Percentiles rank a stretch among this genome's conserved stretches.
phyloP scores from a whole-genome alignment of 2,888 invertebrate species.

The Balanococcus diminutus region DNA sequence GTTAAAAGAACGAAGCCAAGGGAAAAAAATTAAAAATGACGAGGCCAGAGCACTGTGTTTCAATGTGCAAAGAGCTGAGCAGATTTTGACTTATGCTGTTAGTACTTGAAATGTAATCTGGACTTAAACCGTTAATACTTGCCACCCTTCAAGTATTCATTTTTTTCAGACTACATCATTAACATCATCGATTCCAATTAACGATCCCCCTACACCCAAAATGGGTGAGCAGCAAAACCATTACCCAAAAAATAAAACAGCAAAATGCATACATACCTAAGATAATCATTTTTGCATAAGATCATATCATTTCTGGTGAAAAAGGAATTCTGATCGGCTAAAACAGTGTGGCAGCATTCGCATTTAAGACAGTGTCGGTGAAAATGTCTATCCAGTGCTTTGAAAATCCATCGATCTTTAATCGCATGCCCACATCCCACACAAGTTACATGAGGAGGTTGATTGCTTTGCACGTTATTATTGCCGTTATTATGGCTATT shows the following conservation, averaged over 20 bases:
- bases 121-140: no score
- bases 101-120: no score
- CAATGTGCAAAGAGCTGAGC: no score
- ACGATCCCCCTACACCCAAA: no score
- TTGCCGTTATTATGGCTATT: conserved; percentile 63
- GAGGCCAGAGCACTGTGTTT: no score
- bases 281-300: conserved; percentile 93
- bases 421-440: conserved; percentile 81
- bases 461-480: conserved; percentile 62
- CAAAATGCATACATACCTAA: conserved; percentile 73
- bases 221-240: no score
- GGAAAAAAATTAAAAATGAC: no score
- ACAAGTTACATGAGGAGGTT: conserved; percentile 68
- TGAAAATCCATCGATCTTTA: conserved; percentile 66
- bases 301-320: conserved; percentile 93
- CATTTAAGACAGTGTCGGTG: conserved; percentile 95
- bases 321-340: conserved; percentile 93
- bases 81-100: no score
- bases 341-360: conserved; percentile 84
- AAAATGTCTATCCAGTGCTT: conserved; percentile 94
- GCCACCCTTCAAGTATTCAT: no score
- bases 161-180: no score
- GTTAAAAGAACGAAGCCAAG: no score
- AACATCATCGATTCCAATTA: no score
- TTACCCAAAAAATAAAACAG: not conserved